These are phyloP conservation scores for Heteronetta atricapilla DNA, from an alignment of 2,113 vertebrate genomes.

Conservation along the genomic window DNA sequence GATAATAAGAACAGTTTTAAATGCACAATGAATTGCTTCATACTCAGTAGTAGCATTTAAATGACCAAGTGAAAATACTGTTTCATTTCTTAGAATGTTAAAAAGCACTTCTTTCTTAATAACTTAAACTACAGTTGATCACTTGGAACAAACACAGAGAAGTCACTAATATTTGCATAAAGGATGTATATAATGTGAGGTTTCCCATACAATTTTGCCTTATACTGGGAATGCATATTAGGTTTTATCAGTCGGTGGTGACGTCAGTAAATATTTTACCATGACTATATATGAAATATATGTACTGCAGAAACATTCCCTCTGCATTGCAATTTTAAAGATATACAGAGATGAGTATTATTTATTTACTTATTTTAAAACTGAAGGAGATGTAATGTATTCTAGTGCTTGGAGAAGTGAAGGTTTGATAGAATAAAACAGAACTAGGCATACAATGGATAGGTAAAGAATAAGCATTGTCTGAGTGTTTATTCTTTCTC, in stretches of 20 bases:
- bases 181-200: neutral
- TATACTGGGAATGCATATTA: neutral
- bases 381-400: neutral
- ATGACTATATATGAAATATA: neutral
- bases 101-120: neutral
- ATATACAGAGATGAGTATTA: neutral
- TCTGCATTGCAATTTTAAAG: slow-evolving; percentile 31
- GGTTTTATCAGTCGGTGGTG: neutral
- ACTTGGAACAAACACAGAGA: neutral
- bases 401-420: neutral
- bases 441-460: neutral
- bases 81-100: neutral
- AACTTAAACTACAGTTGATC: neutral
- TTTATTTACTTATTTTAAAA: slow-evolving; percentile 30
- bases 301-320: slow-evolving; percentile 12
- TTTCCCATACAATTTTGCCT: slow-evolving; percentile 1
- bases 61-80: neutral
- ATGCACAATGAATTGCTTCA: neutral
- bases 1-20: neutral
- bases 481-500: neutral
- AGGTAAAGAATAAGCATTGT: neutral
- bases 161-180: neutral
- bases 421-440: neutral
- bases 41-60: neutral
- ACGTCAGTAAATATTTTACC: slow-evolving; percentile 21